Evolutionary conservation across 2,113 vertebrate species (phyloP), one percentile per base, ranked within the genome.

Genomic region (Zeus faber): DNA sequence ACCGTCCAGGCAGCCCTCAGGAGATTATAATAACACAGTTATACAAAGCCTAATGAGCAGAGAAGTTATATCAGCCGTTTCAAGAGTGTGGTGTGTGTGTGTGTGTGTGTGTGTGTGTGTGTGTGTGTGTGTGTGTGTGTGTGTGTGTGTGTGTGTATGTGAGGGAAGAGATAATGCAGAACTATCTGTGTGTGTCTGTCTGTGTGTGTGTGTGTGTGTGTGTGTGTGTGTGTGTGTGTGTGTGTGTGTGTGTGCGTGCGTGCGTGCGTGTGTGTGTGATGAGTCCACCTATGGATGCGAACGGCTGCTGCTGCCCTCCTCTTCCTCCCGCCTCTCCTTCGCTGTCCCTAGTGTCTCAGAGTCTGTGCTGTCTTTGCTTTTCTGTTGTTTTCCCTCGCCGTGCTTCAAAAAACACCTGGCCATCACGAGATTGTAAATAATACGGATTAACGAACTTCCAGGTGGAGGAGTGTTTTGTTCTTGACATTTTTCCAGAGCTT

Each of bases 371-470:
- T 82, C 31, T 82, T 81, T 80, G 79, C 70, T 71, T 67, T 74
- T 79, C 67, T 85, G 67, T 74, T 23, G 43, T 66, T 59, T 79
- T 74, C 89, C 91, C 93, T 93, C 92, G 92, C 90, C 89, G 89
- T 93, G 93, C 90, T 92, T 95, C 92, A 94, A 94, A 94, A 90
- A 82, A 82, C 37, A 24, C 5, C 4, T 23, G 18, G 7, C 10
- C 4, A 2, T 3, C 41, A 44, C 16, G 9, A 9, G 33, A 37
- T 6, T 17, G 6, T 16, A 2, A 6, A 4, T 4, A 9, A 18
- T 17, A 43, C n/a, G 1, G 16, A 43, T 7, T 8, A 17, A 17
- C n/a, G 18, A 17, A 43, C 7, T 18, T 20, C 16, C 17, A 43
- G 16, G 18, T 17, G 18, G n/a, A 29, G 5, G 29, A 5, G 11